A percentile compares a stretch with the other conserved stretches of the same genome.
Conservation (phyloP, 1,140 invertebrate genomes). For the Drosophila varians region DNA sequence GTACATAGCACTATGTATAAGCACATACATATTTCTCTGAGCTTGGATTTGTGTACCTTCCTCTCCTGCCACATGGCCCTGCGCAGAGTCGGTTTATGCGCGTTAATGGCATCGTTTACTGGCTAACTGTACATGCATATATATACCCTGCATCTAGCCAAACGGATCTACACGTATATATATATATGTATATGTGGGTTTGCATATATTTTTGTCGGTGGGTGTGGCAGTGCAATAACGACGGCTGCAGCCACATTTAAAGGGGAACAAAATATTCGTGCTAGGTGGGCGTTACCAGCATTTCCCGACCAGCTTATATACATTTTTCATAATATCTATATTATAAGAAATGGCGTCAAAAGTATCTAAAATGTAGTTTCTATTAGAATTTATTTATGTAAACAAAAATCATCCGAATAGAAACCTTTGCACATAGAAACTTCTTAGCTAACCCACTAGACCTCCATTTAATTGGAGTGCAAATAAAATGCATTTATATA, state of each 20-base stretch:
- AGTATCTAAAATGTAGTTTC: conserved; percentile 23
- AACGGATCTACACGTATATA: conserved; percentile 3
- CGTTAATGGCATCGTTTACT: conserved; percentile 82
- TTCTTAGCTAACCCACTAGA: not conserved
- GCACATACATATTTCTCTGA: conserved; percentile 1
- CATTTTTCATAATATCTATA: conserved; percentile 19
- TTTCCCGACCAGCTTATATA: conserved; percentile 34
- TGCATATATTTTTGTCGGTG: conserved; percentile 3
- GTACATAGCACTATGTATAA: not conserved
- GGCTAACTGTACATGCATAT: conserved; percentile 70
- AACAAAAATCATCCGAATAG: too few relatives aligned
- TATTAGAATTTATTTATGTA: too few relatives aligned
- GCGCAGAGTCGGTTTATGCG: conserved; percentile 77
- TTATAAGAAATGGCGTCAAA: conserved; percentile 17
- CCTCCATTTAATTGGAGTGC: not conserved
- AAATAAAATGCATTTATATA: not conserved
- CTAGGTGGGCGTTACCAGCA: conserved; percentile 42
- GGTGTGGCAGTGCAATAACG: conserved; percentile 42
- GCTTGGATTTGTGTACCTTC: conserved; percentile 27
- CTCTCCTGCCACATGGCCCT: conserved; percentile 39
- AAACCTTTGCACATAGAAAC: too few relatives aligned
- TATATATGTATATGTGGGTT: conserved; percentile 1
- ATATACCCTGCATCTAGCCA: conserved; percentile 28
- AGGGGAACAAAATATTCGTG: conserved; percentile 23
- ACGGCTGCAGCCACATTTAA: conserved; percentile 33